These are phyloP conservation scores for Podargus strigoides DNA, from an alignment of 2,797 vertebrate genomes.

Conservation along the genomic window DNA sequence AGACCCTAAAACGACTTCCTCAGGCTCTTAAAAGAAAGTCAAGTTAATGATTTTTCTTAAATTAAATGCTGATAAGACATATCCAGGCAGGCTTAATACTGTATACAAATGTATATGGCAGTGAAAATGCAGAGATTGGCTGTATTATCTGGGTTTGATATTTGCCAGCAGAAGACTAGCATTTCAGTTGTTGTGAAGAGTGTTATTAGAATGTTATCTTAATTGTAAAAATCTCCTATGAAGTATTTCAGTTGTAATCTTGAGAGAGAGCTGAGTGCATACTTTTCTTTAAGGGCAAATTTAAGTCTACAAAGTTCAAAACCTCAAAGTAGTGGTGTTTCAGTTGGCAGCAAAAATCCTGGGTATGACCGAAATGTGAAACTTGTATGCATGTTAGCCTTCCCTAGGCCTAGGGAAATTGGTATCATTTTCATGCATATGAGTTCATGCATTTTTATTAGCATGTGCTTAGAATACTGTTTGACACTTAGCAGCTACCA, in stretches of 20 bases:
- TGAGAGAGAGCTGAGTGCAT: not conserved
- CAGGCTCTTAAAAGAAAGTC: not conserved
- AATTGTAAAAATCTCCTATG: not conserved
- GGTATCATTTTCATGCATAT: not conserved
- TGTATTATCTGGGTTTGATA: not conserved
- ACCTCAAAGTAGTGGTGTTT: not conserved
- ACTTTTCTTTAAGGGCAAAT: not conserved
- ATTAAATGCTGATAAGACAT: not conserved
- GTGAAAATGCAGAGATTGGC: not conserved
- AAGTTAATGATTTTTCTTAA: not conserved
- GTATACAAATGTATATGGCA: not conserved
- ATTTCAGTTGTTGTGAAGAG: not conserved
- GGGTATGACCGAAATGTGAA: not conserved
- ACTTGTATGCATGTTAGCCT: not conserved
- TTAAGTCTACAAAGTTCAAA: not conserved
- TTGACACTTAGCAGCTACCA: constrained; percentile 9
- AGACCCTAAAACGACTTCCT: not conserved
- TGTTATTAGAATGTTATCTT: not conserved
- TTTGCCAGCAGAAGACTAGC: not conserved
- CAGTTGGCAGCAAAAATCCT: not conserved
- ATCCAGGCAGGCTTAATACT: not conserved
- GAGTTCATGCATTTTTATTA: constrained; percentile 18
- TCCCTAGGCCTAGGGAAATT: not conserved
- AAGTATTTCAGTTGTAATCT: not conserved
- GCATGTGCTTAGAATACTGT: not conserved